Conservation (phyloP, 2,113 vertebrate species). For the Equus przewalskii region DNA sequence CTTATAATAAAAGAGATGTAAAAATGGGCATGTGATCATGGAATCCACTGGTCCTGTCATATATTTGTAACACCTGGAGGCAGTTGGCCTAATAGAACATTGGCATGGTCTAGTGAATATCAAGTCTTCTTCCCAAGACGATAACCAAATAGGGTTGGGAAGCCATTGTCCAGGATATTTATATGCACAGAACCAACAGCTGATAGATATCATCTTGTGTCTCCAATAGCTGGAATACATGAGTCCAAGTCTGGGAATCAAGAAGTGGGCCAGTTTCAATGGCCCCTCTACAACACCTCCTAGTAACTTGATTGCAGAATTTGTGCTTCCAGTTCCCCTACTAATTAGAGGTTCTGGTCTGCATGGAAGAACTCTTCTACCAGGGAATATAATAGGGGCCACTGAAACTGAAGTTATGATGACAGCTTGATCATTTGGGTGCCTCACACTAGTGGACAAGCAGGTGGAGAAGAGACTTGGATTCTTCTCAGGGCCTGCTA, state of each 20-base stretch:
- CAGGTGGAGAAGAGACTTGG: background rate
- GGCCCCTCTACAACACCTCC: background rate
- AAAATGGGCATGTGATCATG: background rate
- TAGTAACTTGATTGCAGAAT: background rate
- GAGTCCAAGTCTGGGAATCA: background rate
- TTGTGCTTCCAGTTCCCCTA: background rate
- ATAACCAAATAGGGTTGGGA: background rate
- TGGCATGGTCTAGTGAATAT: background rate
- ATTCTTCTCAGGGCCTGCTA: background rate
- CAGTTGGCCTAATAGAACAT: background rate
- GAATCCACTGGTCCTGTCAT: background rate
- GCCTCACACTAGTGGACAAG: background rate
- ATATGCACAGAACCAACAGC: background rate
- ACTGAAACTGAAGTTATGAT: background rate
- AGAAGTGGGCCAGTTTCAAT: background rate
- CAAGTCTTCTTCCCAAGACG: background rate
- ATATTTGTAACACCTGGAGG: background rate
- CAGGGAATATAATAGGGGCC: background rate
- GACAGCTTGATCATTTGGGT: background rate
- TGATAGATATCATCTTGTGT: background rate
- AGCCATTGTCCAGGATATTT: background rate
- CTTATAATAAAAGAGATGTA: background rate
- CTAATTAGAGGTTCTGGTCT: background rate
- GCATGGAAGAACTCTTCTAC: background rate
- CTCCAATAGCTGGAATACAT: background rate